Conservation (phyloP, 2,797 vertebrate genomes). For the Borostomias antarcticus region DNA sequence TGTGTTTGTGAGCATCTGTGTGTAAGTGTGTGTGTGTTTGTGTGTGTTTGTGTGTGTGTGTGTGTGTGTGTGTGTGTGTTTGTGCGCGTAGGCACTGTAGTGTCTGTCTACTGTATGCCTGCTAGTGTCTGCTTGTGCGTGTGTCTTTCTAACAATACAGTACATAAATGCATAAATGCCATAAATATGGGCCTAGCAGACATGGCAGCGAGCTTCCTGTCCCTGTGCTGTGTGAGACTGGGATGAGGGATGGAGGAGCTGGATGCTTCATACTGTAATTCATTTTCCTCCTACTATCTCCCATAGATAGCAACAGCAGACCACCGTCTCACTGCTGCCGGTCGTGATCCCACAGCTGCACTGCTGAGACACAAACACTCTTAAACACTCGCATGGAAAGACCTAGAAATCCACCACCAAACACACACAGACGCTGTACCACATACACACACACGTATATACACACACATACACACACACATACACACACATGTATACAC, state of each 20-base stretch:
- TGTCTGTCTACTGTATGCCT: neutral
- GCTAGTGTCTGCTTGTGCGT: neutral
- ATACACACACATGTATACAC: conserved; percentile 4
- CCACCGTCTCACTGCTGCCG: no score
- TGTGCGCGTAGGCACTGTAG: no score
- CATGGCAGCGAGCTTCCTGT: neutral
- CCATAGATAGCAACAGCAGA: no score
- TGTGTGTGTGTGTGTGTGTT: no score
- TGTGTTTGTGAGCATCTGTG: neutral
- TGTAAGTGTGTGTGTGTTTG: neutral
- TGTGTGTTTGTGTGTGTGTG: neutral
- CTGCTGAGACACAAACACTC: no score
- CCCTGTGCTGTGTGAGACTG: neutral
- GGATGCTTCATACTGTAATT: neutral
- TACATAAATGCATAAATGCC: neutral
- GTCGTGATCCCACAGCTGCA: no score
- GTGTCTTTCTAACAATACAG: no score
- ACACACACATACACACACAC: neutral
- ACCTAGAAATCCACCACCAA: neutral
- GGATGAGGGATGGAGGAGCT: neutral
- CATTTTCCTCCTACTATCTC: neutral
- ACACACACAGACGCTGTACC: neutral
- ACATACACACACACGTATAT: neutral
- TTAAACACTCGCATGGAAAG: neutral
- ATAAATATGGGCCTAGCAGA: neutral